Percentiles rank a stretch among this genome's conserved stretches.
Evolutionary conservation across 2,113 vertebrate species (phyloP).

Genomic region (Oreocharis arfaki): DNA sequence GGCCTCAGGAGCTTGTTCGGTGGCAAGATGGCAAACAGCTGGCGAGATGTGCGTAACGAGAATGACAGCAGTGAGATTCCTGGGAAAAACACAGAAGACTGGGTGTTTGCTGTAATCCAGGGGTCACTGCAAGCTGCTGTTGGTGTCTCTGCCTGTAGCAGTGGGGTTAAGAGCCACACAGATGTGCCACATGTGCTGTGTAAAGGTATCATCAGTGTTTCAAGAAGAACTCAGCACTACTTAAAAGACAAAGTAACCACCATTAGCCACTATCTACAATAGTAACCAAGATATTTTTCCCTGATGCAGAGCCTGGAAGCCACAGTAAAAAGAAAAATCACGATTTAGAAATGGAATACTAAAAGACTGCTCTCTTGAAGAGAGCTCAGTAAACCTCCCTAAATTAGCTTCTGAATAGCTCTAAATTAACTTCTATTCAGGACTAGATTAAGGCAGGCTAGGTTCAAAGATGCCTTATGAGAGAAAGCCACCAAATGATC

Average conservation of each 20-base stretch:
- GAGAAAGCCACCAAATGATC: conserved; percentile 35
- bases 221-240: not conserved
- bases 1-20: not conserved
- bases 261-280: not conserved
- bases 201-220: not conserved
- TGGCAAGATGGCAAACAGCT: not conserved
- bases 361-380: conserved; percentile 22
- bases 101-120: not conserved
- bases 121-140: not conserved
- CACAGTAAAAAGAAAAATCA: conserved; percentile 4
- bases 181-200: not conserved
- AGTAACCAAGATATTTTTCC: not conserved
- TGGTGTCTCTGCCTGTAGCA: not conserved
- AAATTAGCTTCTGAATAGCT: conserved; percentile 49
- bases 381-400: conserved; percentile 25
- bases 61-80: not conserved
- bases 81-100: not conserved
- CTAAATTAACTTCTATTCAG: conserved; percentile 59
- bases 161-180: not conserved
- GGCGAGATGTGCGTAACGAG: not conserved
- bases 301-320: not conserved
- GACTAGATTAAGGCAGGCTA: conserved; percentile 42
- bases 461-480: conserved; percentile 40
- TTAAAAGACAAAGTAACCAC: not conserved
- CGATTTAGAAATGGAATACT: not conserved